Percentiles rank a stretch among this genome's conserved stretches.
phyloP scores from a whole-genome alignment of 2,888 invertebrate species.

The Trichopoda pennipes region DNA sequence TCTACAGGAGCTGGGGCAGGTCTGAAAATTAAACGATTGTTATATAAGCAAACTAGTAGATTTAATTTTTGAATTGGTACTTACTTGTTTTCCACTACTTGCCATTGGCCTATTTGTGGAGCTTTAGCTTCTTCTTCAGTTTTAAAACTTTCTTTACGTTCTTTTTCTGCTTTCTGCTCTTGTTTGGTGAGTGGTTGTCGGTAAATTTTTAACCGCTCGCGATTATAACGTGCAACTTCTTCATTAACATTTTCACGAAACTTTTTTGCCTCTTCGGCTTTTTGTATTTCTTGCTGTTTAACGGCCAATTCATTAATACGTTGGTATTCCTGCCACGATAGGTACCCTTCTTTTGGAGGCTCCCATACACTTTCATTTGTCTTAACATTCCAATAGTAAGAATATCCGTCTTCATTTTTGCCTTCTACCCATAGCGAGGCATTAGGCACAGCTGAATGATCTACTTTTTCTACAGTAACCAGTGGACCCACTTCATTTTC shows the following conservation, averaged over 20 bases:
- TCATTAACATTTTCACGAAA: conserved; percentile 81
- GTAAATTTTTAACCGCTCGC: conserved; percentile 77
- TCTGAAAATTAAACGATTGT: conserved; percentile 67
- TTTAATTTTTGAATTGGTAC: conserved; percentile 67
- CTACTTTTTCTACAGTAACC: conserved; percentile 74
- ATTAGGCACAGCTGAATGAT: conserved; percentile 74
- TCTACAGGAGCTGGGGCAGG: conserved; percentile 82
- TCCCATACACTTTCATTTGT: conserved; percentile 92
- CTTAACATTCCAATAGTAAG: conserved; percentile 93
- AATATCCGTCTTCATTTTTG: conserved; percentile 87
- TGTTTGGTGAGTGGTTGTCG: conserved; percentile 75
- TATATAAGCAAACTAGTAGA: neutral
- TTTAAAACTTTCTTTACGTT: conserved; percentile 80
- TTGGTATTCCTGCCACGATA: conserved; percentile 86
- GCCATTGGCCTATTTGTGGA: conserved; percentile 90
- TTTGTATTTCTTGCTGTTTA: conserved; percentile 81
- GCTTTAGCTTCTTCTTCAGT: conserved; percentile 82
- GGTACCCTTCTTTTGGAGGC: conserved; percentile 86
- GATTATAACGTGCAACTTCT: conserved; percentile 81
- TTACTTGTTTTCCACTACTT: conserved; percentile 85
- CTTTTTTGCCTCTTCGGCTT: conserved; percentile 81
- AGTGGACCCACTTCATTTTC: conserved; percentile 74
- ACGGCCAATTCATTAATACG: conserved; percentile 82
- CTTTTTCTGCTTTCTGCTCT: conserved; percentile 76
- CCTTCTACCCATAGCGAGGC: conserved; percentile 89